Conservation (phyloP, 2,113 vertebrate genomes). For the Corythornis madagascariensis region DNA sequence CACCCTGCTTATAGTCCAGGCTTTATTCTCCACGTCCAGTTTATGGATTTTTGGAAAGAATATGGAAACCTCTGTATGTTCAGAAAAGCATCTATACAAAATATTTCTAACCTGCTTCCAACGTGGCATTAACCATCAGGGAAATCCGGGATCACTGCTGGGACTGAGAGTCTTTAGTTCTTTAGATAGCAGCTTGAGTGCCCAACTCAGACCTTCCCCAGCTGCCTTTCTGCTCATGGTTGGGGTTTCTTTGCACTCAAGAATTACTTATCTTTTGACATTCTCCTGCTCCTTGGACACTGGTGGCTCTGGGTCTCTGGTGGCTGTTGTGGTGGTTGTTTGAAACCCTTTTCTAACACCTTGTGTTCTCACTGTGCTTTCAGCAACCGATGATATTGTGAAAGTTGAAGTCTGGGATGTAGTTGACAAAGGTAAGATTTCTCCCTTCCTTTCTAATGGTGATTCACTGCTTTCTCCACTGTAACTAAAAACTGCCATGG, state of each 20-base stretch:
- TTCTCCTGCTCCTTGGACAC: not conserved
- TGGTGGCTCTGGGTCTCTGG: not conserved
- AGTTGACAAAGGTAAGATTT: conserved; percentile 93
- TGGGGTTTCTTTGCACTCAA: not conserved
- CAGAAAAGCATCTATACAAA: not conserved
- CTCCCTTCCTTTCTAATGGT: not conserved
- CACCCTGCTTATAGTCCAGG: not conserved
- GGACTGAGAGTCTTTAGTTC: not conserved
- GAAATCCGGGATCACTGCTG: not conserved
- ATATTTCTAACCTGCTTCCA: not conserved
- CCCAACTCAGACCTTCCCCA: not conserved
- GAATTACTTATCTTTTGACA: not conserved
- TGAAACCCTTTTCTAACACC: not conserved
- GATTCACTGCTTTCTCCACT: not conserved
- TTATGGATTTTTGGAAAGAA: not conserved
- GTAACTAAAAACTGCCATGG: not conserved
- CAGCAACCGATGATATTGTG: conserved; percentile 97
- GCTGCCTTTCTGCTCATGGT: too few species aligned
- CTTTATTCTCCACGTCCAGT: not conserved
- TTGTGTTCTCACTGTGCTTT: conserved; percentile 8
- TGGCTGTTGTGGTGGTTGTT: not conserved
- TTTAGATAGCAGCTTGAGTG: not conserved
- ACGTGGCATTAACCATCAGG: not conserved
- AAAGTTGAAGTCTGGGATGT: conserved; percentile 99
- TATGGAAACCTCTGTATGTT: not conserved